Conservation (phyloP, 2,888 invertebrate genomes). For the Girardia tigrina region DNA sequence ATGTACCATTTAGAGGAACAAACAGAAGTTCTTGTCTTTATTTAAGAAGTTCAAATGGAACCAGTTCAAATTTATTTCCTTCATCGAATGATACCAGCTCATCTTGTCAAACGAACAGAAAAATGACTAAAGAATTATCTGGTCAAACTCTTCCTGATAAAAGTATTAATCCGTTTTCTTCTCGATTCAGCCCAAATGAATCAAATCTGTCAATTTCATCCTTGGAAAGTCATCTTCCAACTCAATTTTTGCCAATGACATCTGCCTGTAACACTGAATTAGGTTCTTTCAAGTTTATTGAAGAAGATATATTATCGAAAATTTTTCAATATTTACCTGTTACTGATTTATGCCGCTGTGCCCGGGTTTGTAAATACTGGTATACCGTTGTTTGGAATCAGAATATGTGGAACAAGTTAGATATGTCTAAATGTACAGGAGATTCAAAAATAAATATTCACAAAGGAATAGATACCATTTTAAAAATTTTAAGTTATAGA, state of each 20-base stretch:
- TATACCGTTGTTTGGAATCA: slow-evolving; percentile 3
- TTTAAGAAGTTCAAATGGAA: neutral
- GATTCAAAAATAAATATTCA: neutral
- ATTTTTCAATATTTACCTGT: neutral
- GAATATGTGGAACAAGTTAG: neutral
- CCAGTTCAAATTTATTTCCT: neutral
- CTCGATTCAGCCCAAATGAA: neutral
- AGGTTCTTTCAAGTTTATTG: neutral
- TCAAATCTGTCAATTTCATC: neutral
- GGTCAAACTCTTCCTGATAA: neutral
- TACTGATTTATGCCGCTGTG: neutral
- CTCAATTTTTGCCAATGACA: too few species aligned
- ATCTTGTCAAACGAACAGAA: neutral
- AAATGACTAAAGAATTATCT: neutral
- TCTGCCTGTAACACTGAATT: too few species aligned
- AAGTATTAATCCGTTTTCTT: neutral
- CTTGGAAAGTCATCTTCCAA: neutral
- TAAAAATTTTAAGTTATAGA: neutral
- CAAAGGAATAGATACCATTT: neutral
- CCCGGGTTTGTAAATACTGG: neutral
- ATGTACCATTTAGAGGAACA: neutral
- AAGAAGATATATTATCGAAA: neutral
- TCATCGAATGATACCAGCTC: neutral
- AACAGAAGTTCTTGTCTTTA: neutral
- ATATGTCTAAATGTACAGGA: neutral